Conservation (phyloP, 2,113 vertebrate species). For the Callionymus lyra region DNA sequence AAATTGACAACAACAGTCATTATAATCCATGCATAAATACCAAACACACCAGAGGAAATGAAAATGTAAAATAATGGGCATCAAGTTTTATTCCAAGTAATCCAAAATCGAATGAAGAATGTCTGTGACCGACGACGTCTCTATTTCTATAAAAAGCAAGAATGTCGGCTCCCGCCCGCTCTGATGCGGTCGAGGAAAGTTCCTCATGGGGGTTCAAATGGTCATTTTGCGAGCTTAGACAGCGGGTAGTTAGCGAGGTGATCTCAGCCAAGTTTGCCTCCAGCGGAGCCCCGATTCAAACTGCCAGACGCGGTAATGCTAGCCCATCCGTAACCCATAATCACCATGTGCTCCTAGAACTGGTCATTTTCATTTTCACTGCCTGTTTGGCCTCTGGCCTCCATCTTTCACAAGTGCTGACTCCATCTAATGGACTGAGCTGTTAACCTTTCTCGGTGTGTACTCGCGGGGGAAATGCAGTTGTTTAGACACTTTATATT, state of each 20-base stretch:
- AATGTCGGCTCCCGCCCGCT: slow-evolving; percentile 35
- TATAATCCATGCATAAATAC: too few species aligned
- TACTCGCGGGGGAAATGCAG: slow-evolving; percentile 50
- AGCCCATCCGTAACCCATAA: slow-evolving; percentile 59
- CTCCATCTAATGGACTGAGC: slow-evolving; percentile 37
- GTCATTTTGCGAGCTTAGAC: slow-evolving; percentile 53
- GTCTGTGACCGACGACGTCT: too few species aligned
- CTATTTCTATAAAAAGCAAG: background rate
- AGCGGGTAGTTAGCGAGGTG: slow-evolving; percentile 54
- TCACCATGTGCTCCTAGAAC: slow-evolving; percentile 56
- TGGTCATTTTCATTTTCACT: slow-evolving; percentile 56
- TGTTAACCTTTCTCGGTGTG: slow-evolving; percentile 51
- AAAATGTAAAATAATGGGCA: too few species aligned
- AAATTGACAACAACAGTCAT: too few species aligned
- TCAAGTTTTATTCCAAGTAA: too few species aligned
- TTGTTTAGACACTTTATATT: slow-evolving; percentile 64
- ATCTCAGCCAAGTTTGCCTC: slow-evolving; percentile 60
- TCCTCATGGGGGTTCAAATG: slow-evolving; percentile 41
- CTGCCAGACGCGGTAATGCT: slow-evolving; percentile 64
- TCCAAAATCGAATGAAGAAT: too few species aligned
- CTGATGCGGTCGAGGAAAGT: slow-evolving; percentile 57
- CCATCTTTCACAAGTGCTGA: slow-evolving; percentile 46
- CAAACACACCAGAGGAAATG: too few species aligned
- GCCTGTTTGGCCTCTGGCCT: slow-evolving; percentile 43
- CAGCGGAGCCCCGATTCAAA: slow-evolving; percentile 58